phyloP scores from a whole-genome alignment of 1,140 invertebrate species.

The Antheraea pernyi region DNA sequence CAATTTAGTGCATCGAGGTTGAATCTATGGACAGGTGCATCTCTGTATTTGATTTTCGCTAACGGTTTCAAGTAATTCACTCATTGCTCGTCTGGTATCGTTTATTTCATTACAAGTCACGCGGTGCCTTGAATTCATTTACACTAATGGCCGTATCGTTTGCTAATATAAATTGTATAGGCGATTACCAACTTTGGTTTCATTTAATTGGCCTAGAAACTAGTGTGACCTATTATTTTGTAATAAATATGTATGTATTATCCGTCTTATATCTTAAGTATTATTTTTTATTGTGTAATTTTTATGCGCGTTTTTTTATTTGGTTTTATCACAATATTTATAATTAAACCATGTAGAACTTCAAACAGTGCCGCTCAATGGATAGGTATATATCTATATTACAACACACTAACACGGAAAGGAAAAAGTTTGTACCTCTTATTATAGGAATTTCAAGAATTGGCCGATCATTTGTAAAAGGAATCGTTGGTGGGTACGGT shows the following conservation, averaged over 20 bases:
- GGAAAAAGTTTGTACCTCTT: too few relatives aligned
- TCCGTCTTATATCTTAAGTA: neutral
- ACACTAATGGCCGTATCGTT: neutral
- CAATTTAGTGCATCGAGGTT: slow-evolving; percentile 28
- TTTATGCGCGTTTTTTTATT: too few relatives aligned
- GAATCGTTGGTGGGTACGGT: too few relatives aligned
- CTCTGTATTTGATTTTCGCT: slow-evolving; percentile 7
- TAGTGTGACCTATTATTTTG: neutral
- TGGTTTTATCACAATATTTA: too few relatives aligned
- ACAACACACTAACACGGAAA: too few relatives aligned
- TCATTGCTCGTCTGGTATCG: neutral
- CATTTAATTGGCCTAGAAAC: neutral
- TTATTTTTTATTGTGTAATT: too few relatives aligned
- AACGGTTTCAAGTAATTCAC: neutral
- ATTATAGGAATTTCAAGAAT: too few relatives aligned
- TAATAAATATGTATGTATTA: neutral
- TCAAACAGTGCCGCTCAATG: too few relatives aligned
- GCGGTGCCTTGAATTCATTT: neutral
- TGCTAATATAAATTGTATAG: neutral
- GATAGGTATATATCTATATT: too few relatives aligned
- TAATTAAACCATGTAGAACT: too few relatives aligned
- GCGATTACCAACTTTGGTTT: slow-evolving; percentile 1
- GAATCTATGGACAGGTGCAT: slow-evolving; percentile 20
- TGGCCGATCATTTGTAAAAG: too few relatives aligned
- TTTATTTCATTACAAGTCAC: neutral